phyloP scores from a whole-genome alignment of 2,888 invertebrate genomes.

The Caenorhabditis sp. region DNA sequence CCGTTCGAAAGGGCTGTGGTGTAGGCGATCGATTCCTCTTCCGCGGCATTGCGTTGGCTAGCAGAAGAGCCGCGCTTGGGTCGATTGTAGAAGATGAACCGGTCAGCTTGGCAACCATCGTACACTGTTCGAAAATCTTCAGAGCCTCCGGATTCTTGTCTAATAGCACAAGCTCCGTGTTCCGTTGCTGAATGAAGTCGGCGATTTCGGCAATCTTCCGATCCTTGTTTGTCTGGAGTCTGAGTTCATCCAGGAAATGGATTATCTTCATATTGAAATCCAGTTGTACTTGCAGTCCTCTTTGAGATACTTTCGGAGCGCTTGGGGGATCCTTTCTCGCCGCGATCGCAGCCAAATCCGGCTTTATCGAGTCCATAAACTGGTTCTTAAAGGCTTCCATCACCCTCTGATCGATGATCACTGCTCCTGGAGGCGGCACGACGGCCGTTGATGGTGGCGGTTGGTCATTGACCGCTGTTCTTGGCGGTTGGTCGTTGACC shows the following conservation, averaged over 20 bases:
- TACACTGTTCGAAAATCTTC: not conserved
- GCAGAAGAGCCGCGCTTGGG: not conserved
- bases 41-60: not conserved
- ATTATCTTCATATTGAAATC: not conserved
- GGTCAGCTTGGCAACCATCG: not conserved
- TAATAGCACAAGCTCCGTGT: not conserved
- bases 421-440: no score
- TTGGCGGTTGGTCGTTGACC: no score
- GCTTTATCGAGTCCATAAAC: no score
- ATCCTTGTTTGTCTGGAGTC: no score
- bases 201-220: not conserved
- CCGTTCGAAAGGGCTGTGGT: not conserved
- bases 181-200: not conserved
- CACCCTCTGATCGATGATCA: no score
- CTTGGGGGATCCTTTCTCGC: no score
- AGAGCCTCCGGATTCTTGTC: conserved; percentile 3
- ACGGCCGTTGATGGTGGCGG: no score
- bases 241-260: not conserved
- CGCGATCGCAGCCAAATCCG: no score
- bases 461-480: no score
- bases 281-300: not conserved
- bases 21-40: not conserved
- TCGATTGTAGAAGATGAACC: not conserved
- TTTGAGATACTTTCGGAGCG: not conserved
- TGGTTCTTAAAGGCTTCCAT: no score